Evolutionary conservation across 2,113 vertebrate species (phyloP).

Genomic region (Centropristis striata): DNA sequence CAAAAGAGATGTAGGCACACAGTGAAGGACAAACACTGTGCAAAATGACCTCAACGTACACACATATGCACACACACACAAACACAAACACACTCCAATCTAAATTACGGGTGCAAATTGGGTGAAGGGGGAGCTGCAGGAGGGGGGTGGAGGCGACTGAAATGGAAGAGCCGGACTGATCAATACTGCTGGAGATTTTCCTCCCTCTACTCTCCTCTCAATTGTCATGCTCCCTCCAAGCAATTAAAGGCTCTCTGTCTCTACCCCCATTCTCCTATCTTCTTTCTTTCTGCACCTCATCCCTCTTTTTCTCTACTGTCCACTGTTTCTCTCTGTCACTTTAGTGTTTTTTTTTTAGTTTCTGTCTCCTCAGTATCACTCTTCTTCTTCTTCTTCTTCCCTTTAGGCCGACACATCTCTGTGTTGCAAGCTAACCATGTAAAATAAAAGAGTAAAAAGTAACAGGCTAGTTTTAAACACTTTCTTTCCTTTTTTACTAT

Average conservation of each 20-base stretch:
- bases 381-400: neutral
- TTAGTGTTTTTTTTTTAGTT: neutral
- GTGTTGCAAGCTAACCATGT: neutral
- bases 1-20: constrained; percentile 80
- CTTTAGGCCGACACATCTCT: neutral
- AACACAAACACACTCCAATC: constrained; percentile 76
- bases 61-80: constrained; percentile 61
- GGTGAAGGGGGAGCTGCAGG: constrained; percentile 73
- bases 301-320: neutral
- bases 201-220: constrained; percentile 81
- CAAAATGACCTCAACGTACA: constrained; percentile 72
- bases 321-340: neutral
- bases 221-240: constrained; percentile 85
- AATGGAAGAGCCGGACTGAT: constrained; percentile 85
- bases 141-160: constrained; percentile 76
- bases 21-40: constrained; percentile 77
- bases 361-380: constrained; percentile 4
- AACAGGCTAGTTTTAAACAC: neutral
- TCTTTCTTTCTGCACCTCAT: constrained; percentile 20
- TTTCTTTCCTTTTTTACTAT: no score
- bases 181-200: constrained; percentile 86
- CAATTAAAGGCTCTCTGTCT: constrained; percentile 81
- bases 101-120: constrained; percentile 87
- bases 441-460: neutral
- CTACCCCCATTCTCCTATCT: constrained; percentile 16